phyloP scores from a whole-genome alignment of 1,140 invertebrate genomes.

The Theocolax elegans region DNA sequence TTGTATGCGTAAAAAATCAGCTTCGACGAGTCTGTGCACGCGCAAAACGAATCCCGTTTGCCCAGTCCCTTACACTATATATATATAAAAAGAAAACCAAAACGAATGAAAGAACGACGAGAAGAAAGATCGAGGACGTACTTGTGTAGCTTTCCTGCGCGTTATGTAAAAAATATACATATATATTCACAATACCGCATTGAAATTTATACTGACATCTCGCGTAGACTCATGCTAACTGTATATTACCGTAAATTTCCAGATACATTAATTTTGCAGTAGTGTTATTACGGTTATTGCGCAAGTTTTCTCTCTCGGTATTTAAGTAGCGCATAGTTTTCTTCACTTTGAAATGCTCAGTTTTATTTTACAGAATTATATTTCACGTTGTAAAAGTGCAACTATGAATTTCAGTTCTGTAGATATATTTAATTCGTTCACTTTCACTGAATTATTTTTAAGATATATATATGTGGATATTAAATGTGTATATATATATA shows the following conservation, averaged over 20 bases:
- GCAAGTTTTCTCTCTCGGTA: background rate
- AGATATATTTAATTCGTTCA: too few relatives aligned
- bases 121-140: background rate
- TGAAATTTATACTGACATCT: background rate
- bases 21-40: conserved; percentile 26
- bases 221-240: too few relatives aligned
- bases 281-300: background rate
- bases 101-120: too few relatives aligned
- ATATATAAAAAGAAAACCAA: background rate
- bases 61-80: too few relatives aligned
- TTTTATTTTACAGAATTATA: too few relatives aligned
- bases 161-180: conserved; percentile 2
- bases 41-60: conserved; percentile 2
- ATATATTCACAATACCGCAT: background rate
- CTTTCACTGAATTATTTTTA: conserved; percentile 11
- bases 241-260: background rate
- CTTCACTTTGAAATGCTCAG: too few relatives aligned
- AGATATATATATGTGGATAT: background rate
- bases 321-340: too few relatives aligned
- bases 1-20: conserved; percentile 12
- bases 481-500: too few relatives aligned
- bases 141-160: too few relatives aligned
- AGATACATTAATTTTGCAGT: background rate
- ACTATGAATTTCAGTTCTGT: too few relatives aligned
- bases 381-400: too few relatives aligned